These are phyloP conservation scores for Ceratosolen solmsi DNA, from an alignment of 1,140 invertebrate species.

Conservation along the genomic window DNA sequence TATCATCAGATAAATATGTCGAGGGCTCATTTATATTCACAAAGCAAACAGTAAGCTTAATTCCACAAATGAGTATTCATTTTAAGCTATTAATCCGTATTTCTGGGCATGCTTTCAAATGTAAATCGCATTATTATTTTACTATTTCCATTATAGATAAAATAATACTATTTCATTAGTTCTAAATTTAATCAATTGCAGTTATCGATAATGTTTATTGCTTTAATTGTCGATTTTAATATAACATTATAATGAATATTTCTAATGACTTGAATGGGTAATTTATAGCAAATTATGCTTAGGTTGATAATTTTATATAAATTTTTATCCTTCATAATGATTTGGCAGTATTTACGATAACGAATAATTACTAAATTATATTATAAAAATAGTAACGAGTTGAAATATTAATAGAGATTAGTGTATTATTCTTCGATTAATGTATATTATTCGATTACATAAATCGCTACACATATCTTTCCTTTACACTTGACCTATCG, in stretches of 20 bases:
- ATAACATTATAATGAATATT: too few relatives aligned
- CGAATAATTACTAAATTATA: too few relatives aligned
- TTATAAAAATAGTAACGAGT: too few relatives aligned
- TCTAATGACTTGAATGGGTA: too few relatives aligned
- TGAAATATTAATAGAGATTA: neutral
- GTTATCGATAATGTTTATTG: neutral
- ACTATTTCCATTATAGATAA: neutral
- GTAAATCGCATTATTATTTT: constrained; percentile 24
- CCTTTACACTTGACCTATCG: neutral
- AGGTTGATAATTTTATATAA: too few relatives aligned
- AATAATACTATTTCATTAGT: neutral
- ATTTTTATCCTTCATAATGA: too few relatives aligned
- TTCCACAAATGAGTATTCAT: constrained; percentile 23
- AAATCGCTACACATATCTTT: neutral
- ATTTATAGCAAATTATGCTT: too few relatives aligned
- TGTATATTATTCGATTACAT: neutral
- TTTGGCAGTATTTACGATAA: too few relatives aligned
- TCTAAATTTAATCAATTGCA: neutral
- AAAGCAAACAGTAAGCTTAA: constrained; percentile 22
- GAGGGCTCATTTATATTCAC: constrained; percentile 17
- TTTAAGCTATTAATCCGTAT: constrained; percentile 19
- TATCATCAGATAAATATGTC: constrained; percentile 37
- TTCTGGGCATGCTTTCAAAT: neutral
- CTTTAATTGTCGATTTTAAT: too few relatives aligned
- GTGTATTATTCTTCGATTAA: neutral